These are phyloP conservation scores for Chrysochloris asiatica DNA, from an alignment of 2,113 vertebrate genomes.

Conservation along the genomic window DNA sequence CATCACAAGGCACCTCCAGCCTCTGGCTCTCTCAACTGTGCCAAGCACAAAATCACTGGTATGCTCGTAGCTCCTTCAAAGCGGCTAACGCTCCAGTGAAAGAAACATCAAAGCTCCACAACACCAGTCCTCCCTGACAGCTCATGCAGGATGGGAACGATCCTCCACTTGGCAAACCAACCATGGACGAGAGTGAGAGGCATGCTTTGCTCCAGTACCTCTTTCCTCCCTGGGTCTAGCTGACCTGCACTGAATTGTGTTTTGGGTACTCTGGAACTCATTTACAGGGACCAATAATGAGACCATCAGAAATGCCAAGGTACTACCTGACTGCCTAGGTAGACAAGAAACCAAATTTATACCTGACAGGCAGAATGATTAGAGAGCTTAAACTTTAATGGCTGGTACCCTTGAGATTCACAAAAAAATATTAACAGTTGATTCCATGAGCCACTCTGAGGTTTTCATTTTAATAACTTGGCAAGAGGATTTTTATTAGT, in stretches of 20 bases:
- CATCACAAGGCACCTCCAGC: background rate
- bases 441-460: conserved; percentile 78
- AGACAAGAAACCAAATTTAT: conserved; percentile 79
- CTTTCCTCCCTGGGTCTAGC: conserved; percentile 30
- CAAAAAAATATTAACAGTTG: conserved; percentile 80
- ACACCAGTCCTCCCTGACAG: conserved; percentile 68
- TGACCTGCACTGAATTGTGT: conserved; percentile 33
- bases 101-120: conserved; percentile 78
- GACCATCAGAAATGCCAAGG: conserved; percentile 74
- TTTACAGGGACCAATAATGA: conserved; percentile 73
- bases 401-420: conserved; percentile 79
- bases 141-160: conserved; percentile 69
- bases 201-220: conserved; percentile 52
- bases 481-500: conserved; percentile 64
- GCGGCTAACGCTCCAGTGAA: conserved; percentile 66
- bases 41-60: conserved; percentile 29
- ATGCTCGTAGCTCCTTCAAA: conserved; percentile 66
- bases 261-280: conserved; percentile 75
- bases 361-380: conserved; percentile 84
- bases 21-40: background rate
- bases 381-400: conserved; percentile 81
- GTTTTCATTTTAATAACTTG: conserved; percentile 80
- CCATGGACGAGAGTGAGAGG: conserved; percentile 58
- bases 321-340: conserved; percentile 75
- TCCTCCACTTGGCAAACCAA: conserved; percentile 70